These are phyloP conservation scores for Agapornis roseicollis DNA, from an alignment of 2,113 vertebrate genomes.

Conservation along the genomic window DNA sequence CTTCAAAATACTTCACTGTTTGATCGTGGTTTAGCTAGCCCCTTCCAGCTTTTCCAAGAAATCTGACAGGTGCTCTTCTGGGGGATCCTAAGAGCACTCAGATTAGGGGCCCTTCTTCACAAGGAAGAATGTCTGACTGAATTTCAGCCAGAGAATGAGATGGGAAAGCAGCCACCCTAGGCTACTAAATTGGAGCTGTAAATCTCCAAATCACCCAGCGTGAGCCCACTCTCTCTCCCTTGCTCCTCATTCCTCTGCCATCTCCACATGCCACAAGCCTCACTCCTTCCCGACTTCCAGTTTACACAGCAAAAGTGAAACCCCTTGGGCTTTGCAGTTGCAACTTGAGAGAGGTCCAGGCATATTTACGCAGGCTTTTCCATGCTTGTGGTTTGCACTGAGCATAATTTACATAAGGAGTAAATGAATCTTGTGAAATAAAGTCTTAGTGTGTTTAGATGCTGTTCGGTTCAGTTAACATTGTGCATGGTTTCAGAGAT, in stretches of 20 bases:
- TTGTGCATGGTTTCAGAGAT: background rate
- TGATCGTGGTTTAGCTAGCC: background rate
- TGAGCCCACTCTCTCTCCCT: background rate
- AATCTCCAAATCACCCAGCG: background rate
- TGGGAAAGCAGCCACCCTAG: background rate
- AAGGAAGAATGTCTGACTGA: background rate
- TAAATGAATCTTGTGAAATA: conserved; percentile 59
- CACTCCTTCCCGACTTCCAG: background rate
- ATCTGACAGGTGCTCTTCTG: background rate
- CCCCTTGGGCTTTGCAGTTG: background rate
- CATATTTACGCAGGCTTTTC: conserved; percentile 19
- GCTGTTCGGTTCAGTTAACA: background rate
- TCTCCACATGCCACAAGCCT: background rate
- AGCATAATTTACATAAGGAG: conserved; percentile 59
- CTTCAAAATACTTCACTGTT: background rate
- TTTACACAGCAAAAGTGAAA: background rate
- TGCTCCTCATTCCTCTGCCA: background rate
- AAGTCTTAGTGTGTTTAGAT: conserved; percentile 28
- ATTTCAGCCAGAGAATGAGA: background rate
- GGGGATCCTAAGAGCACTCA: background rate
- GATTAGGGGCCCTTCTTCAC: background rate
- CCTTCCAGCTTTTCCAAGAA: background rate
- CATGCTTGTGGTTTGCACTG: conserved; percentile 33
- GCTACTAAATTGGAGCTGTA: background rate
- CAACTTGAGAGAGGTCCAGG: background rate